A percentile compares a stretch with the other conserved stretches of the same genome.
Conservation (phyloP, 2,113 vertebrate genomes). For the Dendrocopos noguchii region DNA sequence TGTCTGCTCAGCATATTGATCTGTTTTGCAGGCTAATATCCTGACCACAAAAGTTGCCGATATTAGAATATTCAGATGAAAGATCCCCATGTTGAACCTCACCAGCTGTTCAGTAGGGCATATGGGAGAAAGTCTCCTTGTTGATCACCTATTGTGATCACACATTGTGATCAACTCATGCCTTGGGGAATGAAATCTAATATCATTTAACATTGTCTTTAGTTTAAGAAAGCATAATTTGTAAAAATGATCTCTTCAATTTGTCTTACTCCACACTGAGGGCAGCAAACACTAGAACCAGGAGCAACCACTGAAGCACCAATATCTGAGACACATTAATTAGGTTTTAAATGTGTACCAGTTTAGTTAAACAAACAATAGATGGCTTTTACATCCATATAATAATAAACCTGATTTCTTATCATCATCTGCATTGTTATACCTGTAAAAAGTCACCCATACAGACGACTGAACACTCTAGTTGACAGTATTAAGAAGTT, state of each 20-base stretch:
- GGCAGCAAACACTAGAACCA: background rate
- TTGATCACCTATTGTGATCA: background rate
- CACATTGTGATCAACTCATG: background rate
- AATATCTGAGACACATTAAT: background rate
- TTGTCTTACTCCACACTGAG: background rate
- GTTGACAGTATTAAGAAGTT: background rate
- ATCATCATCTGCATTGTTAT: background rate
- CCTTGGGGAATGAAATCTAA: background rate
- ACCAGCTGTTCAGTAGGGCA: background rate
- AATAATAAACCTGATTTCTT: background rate
- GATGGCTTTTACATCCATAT: background rate
- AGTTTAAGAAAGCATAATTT: background rate
- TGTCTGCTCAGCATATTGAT: background rate
- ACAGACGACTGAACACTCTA: background rate
- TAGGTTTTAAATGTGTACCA: background rate
- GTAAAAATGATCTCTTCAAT: background rate
- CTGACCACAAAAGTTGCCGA: background rate
- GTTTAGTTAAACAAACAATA: slow-evolving; percentile 12
- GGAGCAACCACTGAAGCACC: background rate
- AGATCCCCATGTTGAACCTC: background rate
- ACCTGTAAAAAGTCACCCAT: background rate
- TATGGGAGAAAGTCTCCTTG: background rate
- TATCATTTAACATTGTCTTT: background rate
- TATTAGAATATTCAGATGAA: slow-evolving; percentile 9
- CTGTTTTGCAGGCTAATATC: background rate